phyloP scores from a whole-genome alignment of 2,888 invertebrate species.

The Morpho helenor region DNA sequence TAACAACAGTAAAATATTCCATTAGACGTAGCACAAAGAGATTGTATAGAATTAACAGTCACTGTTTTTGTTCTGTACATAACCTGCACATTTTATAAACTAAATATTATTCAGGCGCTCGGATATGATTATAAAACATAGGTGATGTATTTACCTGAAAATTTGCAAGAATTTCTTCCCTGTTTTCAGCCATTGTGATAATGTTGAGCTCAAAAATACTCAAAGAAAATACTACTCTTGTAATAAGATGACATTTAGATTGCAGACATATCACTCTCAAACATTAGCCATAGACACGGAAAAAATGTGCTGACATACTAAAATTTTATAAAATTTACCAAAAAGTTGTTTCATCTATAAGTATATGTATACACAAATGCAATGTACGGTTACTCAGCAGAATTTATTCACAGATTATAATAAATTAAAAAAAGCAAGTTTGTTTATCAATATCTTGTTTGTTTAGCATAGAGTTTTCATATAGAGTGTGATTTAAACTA shows the following conservation, averaged over 20 bases:
- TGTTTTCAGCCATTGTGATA: conserved; percentile 87
- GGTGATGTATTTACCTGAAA: conserved; percentile 84
- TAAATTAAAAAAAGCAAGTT: too few species aligned
- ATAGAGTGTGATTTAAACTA: too few species aligned
- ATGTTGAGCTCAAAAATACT: conserved; percentile 62
- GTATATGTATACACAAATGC: too few species aligned
- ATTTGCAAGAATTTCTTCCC: conserved; percentile 93
- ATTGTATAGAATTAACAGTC: conserved; percentile 59
- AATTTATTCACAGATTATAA: too few species aligned
- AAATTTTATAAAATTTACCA: not conserved
- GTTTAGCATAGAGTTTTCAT: too few species aligned
- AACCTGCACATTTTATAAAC: conserved; percentile 51
- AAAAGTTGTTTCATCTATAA: too few species aligned
- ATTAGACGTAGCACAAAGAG: conserved; percentile 48
- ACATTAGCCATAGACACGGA: conserved; percentile 43
- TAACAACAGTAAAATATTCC: conserved; percentile 13
- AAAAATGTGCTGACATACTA: conserved; percentile 30
- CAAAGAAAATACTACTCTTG: conserved; percentile 34
- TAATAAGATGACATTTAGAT: conserved; percentile 65
- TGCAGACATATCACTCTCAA: conserved; percentile 70
- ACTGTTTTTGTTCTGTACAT: conserved; percentile 73
- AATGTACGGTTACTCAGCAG: too few species aligned
- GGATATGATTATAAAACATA: conserved; percentile 2
- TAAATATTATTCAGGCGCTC: conserved; percentile 4
- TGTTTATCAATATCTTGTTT: too few species aligned